Evolutionary conservation across 1,140 invertebrate genomes (phyloP), one percentile per base, ranked within the genome.

Genomic region (Pachypsylla venusta): DNA sequence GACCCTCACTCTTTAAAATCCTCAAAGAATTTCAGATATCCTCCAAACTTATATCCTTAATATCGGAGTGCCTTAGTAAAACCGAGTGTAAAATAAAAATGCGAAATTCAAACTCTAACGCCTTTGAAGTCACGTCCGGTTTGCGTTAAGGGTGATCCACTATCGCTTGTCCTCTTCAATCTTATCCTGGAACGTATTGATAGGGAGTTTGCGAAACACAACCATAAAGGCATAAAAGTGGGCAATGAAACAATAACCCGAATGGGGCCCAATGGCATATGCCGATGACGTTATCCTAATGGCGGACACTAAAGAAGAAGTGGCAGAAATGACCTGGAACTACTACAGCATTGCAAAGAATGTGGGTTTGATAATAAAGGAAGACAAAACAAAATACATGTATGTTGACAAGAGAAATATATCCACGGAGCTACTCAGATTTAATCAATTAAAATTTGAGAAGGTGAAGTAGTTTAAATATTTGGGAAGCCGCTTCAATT

Each of bases 321-420:
- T 24, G 30, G n/a, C 30, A 24, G n/a, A 40, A 2, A 57, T n/a
- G 57, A 22, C 10, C 39, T 42, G 39, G 27, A 14, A 4, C 19
- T 24, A 26, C 7, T 26, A 26, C 7, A 24, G 26, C 25, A 56
- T 26, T 39, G 39, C 42, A 53, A 27, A 19, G 42, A 27, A 56
- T 14, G 26, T 56, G 25, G 24, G 56, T 39, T 13, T 57, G 30
- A 14, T 35, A 59, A 19, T 53, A n/a, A 59, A 59, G 13, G 25
- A 27, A 20, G 42, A 19, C 2, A 59, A 59, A 59, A 59, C 57
- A 54, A 59, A 53, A 54, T 59, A 59, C 5, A 53, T 59, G 57
- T 35, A 16, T 35, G 30, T 35, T 12, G 30, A 35, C 16, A 35
- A 35, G 30, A 35, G 48, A 20, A 40, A 28, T 3, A 28, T 14